Base-by-base conservation (phyloP, 2,113 vertebrate species). In the Callorhinus ursinus region DNA sequence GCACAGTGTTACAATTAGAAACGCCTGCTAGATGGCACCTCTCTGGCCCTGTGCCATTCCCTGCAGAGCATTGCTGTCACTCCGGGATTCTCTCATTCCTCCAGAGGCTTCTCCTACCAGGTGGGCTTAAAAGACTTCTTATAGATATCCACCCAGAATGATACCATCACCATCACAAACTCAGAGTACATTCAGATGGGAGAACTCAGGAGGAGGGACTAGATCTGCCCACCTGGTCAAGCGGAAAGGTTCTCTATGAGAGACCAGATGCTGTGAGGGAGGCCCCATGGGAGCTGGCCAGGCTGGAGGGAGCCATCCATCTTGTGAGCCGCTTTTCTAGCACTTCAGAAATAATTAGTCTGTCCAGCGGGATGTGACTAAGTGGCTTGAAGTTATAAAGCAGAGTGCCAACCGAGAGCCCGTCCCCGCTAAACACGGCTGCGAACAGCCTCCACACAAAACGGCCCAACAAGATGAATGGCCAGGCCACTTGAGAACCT, bases 311-410 rank as follows among this genome's bases (percentile, higher is more conserved):
- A 80, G 55, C 4, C 1, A 63, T 95, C 46, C 5, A 31, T 97
- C 12, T 57, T 94, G 77, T 88, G 83, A 97, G 15, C 31, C 61
- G 61, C 1, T 82, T 93, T 81, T 59, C 55, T 87, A 69, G 21
- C 3, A 18, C 12, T 53, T 90, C 84, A 97, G 97, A 97, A 97
- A 96, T 93, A 97, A 93, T 79, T 76, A 97, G 49, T 92, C 83
- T 90, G 42, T 83, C 46, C 42, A 79, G 79, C 4, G 36, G 46
- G 46, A 65, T 83, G 76, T 92, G 87, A 89, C 79, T 93, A 39
- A 96, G 72, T 63, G 96, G 88, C 80, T 83, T 93, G 69, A 42
- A 95, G 59, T 61, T 92, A 86, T 26, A n/a, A 49, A 93, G 91
- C 49, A n/a, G 36, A 93, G 55, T 81, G 72, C 83, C 86, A 87